Evolutionary conservation across 92 coral and sea anemone species (phyloP).

Genomic region (Blastomussa wellsi): DNA sequence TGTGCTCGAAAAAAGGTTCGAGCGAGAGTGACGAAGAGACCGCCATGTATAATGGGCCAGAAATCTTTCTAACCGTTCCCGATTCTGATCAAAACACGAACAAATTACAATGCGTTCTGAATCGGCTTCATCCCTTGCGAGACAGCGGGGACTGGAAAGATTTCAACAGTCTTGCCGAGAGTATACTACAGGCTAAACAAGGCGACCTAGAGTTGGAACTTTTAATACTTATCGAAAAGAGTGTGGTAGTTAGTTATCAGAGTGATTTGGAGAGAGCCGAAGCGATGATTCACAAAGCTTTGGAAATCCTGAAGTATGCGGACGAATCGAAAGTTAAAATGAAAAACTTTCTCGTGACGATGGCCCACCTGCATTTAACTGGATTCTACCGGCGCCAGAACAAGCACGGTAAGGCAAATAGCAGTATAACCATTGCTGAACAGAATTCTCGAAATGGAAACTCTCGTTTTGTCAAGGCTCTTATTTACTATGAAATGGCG

Average conservation of each 20-base stretch:
- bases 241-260: conserved; percentile 58
- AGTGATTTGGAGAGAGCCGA: conserved; percentile 43
- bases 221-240: conserved; percentile 51
- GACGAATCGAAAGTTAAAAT: conserved; percentile 10
- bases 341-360: conserved; percentile 27
- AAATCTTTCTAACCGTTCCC: neutral
- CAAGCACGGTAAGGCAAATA: conserved; percentile 46
- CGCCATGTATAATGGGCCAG: neutral
- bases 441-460: conserved; percentile 36
- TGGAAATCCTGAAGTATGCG: neutral
- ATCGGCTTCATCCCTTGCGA: conserved; percentile 62
- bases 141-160: conserved; percentile 67
- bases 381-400: conserved; percentile 58
- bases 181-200: neutral
- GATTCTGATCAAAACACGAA: neutral
- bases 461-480: conserved; percentile 46
- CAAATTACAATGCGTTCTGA: conserved; percentile 16
- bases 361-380: conserved; percentile 54
- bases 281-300: conserved; percentile 22
- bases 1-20: neutral
- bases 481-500: conserved; percentile 57
- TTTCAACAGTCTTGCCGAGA: conserved; percentile 18
- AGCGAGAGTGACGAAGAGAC: conserved; percentile 14
- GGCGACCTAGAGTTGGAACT: conserved; percentile 16
- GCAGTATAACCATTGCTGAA: conserved; percentile 31